Evolutionary conservation across 1,140 invertebrate species (phyloP), one percentile per base, ranked within the genome.

Genomic region (Panulirus ornatus): DNA sequence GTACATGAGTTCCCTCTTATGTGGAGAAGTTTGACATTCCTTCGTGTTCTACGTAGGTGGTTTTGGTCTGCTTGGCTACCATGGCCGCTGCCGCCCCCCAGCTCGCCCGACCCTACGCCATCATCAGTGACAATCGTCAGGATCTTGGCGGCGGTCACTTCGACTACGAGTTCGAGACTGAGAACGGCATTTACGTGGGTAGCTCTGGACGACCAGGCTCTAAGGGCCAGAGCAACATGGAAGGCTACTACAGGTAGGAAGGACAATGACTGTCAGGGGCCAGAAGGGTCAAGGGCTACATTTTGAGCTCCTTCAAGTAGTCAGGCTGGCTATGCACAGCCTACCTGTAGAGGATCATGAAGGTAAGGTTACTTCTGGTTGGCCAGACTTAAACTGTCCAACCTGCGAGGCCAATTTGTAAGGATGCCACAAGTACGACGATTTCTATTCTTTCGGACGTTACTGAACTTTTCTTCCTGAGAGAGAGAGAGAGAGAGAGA

Each of bases 1-100:
- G n/a, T n/a, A n/a, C n/a, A n/a, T n/a, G n/a, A n/a, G n/a, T n/a
- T n/a, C n/a, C n/a, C n/a, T n/a, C n/a, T n/a, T n/a, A n/a, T n/a
- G n/a, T n/a, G n/a, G n/a, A n/a, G n/a, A n/a, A n/a, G n/a, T n/a
- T n/a, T n/a, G n/a, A n/a, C n/a, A n/a, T n/a, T n/a, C n/a, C n/a
- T n/a, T n/a, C n/a, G n/a, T n/a, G n/a, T n/a, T n/a, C n/a, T n/a
- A n/a, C 30, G 1, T 58, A 84, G 81, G 14, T 84, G 11, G n/a
- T 84, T 14, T 36, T 84, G 36, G 81, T 58, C 36, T 84, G 81
- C 63, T 36, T 84, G 58, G 81, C 81, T 58, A 54, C 42, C 81
- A 54, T 83, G 30, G 81, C 81, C 58, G 22, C 70, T n/a, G 81
- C 81, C 58, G 58, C 81, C 58, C 81, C 81, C 8, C 81, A 84